Percentiles rank a stretch among this genome's conserved stretches.
Conservation (phyloP, 2,888 invertebrate species). For the Athalia rosae region DNA sequence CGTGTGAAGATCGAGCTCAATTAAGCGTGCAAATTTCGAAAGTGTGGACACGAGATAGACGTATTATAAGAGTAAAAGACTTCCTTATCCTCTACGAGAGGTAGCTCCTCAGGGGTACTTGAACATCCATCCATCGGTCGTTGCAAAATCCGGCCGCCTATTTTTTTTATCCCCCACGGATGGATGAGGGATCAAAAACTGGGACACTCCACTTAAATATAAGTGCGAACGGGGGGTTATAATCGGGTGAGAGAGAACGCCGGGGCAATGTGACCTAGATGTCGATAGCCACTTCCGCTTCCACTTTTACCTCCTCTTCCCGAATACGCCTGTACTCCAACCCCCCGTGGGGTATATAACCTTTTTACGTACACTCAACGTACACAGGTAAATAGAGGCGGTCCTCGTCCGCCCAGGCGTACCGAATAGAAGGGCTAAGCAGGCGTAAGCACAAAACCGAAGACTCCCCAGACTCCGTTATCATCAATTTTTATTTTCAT, state of each 20-base stretch:
- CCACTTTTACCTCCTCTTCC: slow-evolving; percentile 5
- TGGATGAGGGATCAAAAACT: slow-evolving; percentile 33
- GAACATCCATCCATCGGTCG: background rate
- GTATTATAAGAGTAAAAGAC: background rate
- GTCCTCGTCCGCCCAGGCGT: background rate
- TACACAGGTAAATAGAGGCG: slow-evolving; percentile 13
- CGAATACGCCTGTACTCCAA: background rate
- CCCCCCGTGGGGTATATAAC: background rate
- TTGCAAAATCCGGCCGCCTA: slow-evolving; percentile 19
- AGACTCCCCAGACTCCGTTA: slow-evolving; percentile 19
- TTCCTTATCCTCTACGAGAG: slow-evolving; percentile 26
- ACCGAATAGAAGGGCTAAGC: slow-evolving; percentile 23
- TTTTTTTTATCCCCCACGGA: background rate
- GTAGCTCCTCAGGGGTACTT: background rate
- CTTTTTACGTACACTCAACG: slow-evolving; percentile 7
- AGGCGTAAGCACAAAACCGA: slow-evolving; percentile 3
- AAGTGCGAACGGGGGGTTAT: slow-evolving; percentile 43
- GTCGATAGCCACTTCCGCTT: slow-evolving; percentile 34
- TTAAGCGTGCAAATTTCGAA: slow-evolving; percentile 30
- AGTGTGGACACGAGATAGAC: slow-evolving; percentile 13
- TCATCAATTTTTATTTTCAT: slow-evolving; percentile 20
- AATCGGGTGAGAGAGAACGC: slow-evolving; percentile 23
- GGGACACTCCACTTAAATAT: slow-evolving; percentile 41
- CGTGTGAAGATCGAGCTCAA: slow-evolving; percentile 29
- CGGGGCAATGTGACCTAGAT: slow-evolving; percentile 24